phyloP scores from a whole-genome alignment of 2,797 vertebrate species.

The Pelochelys cantorii region DNA sequence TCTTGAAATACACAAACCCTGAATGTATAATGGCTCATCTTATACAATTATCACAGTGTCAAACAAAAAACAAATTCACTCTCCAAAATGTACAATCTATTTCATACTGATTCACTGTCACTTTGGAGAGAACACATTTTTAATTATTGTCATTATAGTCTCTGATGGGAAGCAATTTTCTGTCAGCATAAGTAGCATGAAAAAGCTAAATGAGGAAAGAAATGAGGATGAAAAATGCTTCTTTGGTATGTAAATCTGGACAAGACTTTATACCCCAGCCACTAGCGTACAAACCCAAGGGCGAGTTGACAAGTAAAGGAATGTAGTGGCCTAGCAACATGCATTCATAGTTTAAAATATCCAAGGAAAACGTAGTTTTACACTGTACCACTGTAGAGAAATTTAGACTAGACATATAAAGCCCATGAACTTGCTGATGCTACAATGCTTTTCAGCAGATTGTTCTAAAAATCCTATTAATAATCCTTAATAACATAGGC shows the following conservation, averaged over 20 bases:
- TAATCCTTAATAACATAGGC: background rate
- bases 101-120: background rate
- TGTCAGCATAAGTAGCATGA: background rate
- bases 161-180: background rate
- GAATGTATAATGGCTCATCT: background rate
- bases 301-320: background rate
- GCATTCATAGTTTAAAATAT: conserved; percentile 24
- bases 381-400: background rate
- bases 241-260: background rate
- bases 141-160: conserved; percentile 27
- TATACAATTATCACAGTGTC: background rate
- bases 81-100: background rate
- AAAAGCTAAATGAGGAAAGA: background rate
- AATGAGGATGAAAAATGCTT: background rate
- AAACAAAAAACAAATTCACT: background rate
- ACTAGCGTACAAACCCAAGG: background rate
- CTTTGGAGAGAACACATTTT: background rate
- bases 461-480: conserved; percentile 3
- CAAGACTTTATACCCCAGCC: background rate
- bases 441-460: conserved; percentile 9
- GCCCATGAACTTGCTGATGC: background rate
- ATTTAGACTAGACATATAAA: background rate
- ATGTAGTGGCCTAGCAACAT: background rate
- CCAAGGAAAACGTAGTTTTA: background rate
- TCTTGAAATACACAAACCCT: background rate